Percentiles rank a stretch among this genome's conserved stretches.
phyloP scores from a whole-genome alignment of 2,113 vertebrate genomes.

The Zapornia atra region DNA sequence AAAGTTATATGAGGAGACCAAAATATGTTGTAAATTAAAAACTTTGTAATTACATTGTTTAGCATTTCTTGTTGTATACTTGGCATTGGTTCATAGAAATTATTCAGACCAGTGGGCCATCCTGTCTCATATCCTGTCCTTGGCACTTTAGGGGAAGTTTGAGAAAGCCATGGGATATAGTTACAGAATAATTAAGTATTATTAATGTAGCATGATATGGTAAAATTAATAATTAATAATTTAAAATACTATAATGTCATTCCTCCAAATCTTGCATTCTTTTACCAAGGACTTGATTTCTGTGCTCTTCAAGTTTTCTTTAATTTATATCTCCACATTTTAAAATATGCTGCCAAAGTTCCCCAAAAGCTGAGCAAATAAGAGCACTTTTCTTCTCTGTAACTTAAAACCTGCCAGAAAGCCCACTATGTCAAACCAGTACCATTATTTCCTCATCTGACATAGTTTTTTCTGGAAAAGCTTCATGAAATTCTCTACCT shows the following conservation, averaged over 20 bases:
- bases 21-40: not conserved
- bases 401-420: not conserved
- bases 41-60: not conserved
- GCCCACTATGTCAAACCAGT: not conserved
- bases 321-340: not conserved
- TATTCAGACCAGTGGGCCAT: not conserved
- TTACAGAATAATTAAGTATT: not conserved
- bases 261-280: not conserved
- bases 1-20: not conserved
- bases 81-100: not conserved
- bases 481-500: not conserved
- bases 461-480: not conserved
- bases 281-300: not conserved
- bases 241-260: not conserved
- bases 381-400: not conserved
- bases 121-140: not conserved
- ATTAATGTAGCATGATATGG: not conserved
- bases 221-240: not conserved
- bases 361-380: not conserved
- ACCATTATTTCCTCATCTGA: not conserved
- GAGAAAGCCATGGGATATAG: not conserved
- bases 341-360: not conserved
- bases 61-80: not conserved
- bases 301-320: not conserved
- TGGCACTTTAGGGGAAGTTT: not conserved